Percentiles rank a stretch among this genome's conserved stretches.
Evolutionary conservation across 2,888 invertebrate genomes (phyloP).

Genomic region (Octodonta nipae): DNA sequence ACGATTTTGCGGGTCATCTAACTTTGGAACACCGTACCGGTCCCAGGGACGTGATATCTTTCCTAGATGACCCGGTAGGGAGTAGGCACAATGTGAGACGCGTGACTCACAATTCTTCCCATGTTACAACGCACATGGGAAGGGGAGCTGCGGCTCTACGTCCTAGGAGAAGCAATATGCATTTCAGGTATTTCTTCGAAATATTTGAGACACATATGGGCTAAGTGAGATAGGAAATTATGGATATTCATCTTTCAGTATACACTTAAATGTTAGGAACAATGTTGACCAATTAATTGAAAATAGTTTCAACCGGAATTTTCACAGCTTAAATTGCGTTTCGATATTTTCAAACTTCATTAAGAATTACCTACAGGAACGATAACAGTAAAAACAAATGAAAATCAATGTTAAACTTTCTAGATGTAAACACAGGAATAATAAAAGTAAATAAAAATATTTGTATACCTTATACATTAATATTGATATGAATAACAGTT

Average conservation of each 20-base stretch:
- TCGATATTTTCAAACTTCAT: no score
- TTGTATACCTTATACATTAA: no score
- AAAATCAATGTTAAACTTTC: no score
- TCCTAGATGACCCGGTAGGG: conserved; percentile 80
- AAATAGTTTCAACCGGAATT: no score
- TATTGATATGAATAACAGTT: no score
- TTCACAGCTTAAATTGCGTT: no score
- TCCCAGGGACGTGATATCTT: conserved; percentile 81
- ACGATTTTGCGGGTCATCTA: conserved; percentile 94
- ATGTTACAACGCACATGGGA: conserved; percentile 22
- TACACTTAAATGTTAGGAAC: background rate
- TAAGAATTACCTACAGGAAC: no score
- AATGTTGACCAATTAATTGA: no score
- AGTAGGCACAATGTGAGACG: conserved; percentile 36
- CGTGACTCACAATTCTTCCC: conserved; percentile 31
- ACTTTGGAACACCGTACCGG: conserved; percentile 74
- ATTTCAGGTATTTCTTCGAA: conserved; percentile 50
- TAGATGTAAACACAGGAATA: no score
- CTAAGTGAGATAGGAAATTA: background rate
- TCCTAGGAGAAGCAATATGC: conserved; percentile 83
- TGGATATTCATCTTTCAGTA: background rate
- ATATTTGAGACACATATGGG: no score
- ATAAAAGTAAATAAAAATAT: no score
- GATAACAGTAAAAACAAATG: no score
- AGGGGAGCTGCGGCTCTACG: conserved; percentile 37